phyloP scores from a whole-genome alignment of 1,140 invertebrate genomes.

The Bombus waltoni region DNA sequence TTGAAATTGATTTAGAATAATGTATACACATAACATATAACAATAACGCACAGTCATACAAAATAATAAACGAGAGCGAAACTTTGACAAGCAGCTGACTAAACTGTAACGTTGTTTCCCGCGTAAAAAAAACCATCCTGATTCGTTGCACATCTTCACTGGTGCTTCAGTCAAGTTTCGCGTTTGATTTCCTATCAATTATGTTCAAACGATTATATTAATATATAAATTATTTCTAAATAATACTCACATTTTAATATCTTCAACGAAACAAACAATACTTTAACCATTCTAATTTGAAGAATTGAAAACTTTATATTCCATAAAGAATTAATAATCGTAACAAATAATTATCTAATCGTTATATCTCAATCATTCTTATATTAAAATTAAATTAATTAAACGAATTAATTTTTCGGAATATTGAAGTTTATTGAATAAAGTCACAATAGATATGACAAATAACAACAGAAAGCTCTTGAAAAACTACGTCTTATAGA shows the following conservation, averaged over 20 bases:
- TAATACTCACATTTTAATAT: neutral
- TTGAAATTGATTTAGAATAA: neutral
- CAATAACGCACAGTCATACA: no score
- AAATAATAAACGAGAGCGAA: neutral
- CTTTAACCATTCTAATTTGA: neutral
- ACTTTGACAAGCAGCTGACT: neutral
- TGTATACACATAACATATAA: neutral
- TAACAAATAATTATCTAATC: neutral
- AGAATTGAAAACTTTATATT: neutral
- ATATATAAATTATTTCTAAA: neutral
- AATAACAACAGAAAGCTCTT: neutral
- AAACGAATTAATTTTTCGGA: neutral
- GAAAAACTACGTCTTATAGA: neutral
- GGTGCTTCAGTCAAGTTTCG: neutral
- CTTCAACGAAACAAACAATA: neutral
- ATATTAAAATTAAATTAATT: neutral
- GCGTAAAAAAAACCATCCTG: neutral
- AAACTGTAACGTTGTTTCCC: conserved; percentile 8
- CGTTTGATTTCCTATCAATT: neutral
- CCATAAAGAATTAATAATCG: neutral
- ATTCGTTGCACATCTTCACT: neutral
- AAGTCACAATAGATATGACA: no score
- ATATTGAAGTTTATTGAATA: neutral
- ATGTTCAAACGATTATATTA: neutral
- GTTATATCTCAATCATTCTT: neutral